Conservation (phyloP, 2,888 invertebrate species). For the Epiperipatus broadwayi region DNA sequence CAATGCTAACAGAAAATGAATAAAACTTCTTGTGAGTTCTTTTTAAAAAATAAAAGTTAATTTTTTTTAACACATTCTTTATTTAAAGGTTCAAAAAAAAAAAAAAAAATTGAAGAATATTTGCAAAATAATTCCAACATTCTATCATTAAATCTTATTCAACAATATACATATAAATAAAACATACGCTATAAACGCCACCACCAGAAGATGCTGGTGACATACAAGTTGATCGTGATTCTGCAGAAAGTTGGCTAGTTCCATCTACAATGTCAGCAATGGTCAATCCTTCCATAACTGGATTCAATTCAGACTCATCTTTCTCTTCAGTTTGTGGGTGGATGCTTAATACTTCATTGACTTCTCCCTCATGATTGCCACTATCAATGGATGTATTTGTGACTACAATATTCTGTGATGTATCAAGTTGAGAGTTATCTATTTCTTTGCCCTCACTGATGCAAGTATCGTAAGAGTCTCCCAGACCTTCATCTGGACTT, state of each 20-base stretch:
- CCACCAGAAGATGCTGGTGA: slow-evolving; percentile 80
- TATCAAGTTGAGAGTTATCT: no score
- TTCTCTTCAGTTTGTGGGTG: neutral
- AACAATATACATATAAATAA: no score
- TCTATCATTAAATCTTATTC: no score
- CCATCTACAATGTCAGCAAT: slow-evolving; percentile 18
- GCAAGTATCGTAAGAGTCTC: no score
- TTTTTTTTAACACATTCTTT: no score
- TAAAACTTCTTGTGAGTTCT: no score
- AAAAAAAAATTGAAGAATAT: no score
- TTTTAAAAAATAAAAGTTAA: no score
- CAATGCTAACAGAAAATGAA: no score
- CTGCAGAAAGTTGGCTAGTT: slow-evolving; percentile 24
- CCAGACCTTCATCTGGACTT: no score
- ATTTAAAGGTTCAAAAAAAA: neutral
- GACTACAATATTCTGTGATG: neutral
- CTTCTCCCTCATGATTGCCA: neutral
- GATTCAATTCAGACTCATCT: neutral
- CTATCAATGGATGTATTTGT: neutral
- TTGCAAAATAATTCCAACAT: no score
- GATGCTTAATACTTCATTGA: neutral
- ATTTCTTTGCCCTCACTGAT: no score
- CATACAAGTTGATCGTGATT: slow-evolving; percentile 44
- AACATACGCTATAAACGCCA: slow-evolving; percentile 63
- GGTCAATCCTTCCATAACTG: slow-evolving; percentile 1